Base-by-base conservation (phyloP, 2,888 invertebrate species). In the Beris morrisii region DNA sequence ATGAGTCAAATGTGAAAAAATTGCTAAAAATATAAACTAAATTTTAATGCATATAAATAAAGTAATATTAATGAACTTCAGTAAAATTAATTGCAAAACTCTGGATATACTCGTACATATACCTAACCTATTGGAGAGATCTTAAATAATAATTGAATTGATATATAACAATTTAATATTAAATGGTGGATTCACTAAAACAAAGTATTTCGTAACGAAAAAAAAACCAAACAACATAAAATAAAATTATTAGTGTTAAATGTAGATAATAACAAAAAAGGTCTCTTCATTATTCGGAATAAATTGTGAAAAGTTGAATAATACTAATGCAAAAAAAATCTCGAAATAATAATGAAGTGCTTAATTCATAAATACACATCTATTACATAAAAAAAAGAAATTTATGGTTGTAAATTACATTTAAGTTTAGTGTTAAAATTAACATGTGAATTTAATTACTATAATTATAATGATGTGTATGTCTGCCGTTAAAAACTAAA, bases 151-250 rank as follows among this genome's bases (percentile, higher is more conserved):
- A 61, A n/a, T n/a, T 22, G 2, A 61, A 61, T 38, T 12, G 53
- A 53, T 28, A 64, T 52, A 52, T 50, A 28, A 45, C 4, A 50
- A 50, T 43, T 32, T 31, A 38, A 28, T 12, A 43, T 15, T 54
- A 45, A 64, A 54, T 54, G 64, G 64, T 64, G 64, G 64, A 64
- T 53, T 64, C 30, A 64, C 64, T 64, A 54, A 64, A 64, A 30
- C 43, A 64, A 64, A 64, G 64, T 64, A 64, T 64, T 64, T 64
- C 64, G 64, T 64, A 64, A 64, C 64, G 64, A 64, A 64, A 58
- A 61, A 61, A 52, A 15, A n/a, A 13, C 13, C 48, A 48, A 15
- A 22, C 13, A 52, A 52, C 22, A 15, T 22, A 52, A 11, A 52
- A 6, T n/a, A 11, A 15, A n/a, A 48, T 48, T 13, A 13, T 15